Base-by-base conservation (phyloP, 2,888 invertebrate species). In the Drosophila eohydei region DNA sequence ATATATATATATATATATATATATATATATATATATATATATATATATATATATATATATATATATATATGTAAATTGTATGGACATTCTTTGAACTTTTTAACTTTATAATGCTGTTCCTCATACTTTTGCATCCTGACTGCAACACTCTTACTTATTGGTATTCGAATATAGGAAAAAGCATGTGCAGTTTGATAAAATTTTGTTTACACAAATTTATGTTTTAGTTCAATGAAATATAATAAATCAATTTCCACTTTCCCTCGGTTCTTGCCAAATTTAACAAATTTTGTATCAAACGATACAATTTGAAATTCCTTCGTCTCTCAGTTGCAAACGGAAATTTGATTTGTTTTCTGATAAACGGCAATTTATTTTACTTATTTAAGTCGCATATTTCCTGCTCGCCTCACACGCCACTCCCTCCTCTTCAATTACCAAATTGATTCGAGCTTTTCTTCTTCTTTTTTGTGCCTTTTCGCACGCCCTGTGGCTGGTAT, bases 321-420 rank as follows among this genome's bases (percentile, higher is more conserved):
- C 60, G 43, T 61, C 66, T 67, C 62, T 68, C 64, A 79, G 73
- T 85, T 86, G 68, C 78, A 74, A 69, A 67, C 90, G 84, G 90
- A 89, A 84, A 84, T 84, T 84, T 84, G 84, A 89, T 84, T 84
- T 84, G 86, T 89, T 84, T 84, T 77, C 83, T 77, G 89, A 88
- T 84, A 89, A 83, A 85, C 77, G 88, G 71, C 74, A 82, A 82
- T 84, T 84, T 84, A 84, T 89, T 84, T 89, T 81, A 88, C 90
- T 84, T 84, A 80, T 88, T 82, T 73, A 88, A 88, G 73, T 75
- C 80, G 80, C 67, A 73, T 69, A 66, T 69, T 63, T 67, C 41
- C 51, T 36, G 43, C 8, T 36, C 26, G 36, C 38, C 38, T 3
- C 36, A 26, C 52, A 26, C 14, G 5, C 5, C 2, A n/a, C 40